A percentile compares a stretch with the other conserved stretches of the same genome.
Conservation (phyloP, 2,113 vertebrate genomes). For the Hylia prasina region DNA sequence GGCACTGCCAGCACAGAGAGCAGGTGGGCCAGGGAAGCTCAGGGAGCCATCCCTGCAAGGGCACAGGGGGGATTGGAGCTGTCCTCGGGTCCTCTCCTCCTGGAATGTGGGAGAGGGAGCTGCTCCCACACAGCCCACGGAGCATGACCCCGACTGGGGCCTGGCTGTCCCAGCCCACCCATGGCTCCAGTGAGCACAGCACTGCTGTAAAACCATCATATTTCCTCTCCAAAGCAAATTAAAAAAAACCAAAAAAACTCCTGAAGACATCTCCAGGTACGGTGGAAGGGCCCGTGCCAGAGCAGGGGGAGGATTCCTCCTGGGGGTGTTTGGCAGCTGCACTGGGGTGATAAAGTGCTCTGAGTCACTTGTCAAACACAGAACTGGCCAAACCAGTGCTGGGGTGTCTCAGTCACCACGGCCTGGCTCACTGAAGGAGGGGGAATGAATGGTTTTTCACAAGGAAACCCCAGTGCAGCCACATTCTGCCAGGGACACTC, state of each 20-base stretch:
- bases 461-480: not conserved
- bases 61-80: not conserved
- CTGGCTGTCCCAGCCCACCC: not conserved
- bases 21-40: not conserved
- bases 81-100: not conserved
- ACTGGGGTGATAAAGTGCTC: not conserved
- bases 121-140: not conserved
- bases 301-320: not conserved
- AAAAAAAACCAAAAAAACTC: not conserved
- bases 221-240: not conserved
- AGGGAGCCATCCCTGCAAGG: not conserved
- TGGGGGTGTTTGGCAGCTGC: not conserved
- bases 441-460: not conserved
- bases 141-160: rapidly evolving
- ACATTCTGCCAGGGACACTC: not conserved
- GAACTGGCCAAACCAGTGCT: not conserved
- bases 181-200: not conserved
- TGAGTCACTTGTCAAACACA: slow-evolving; percentile 40
- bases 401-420: not conserved
- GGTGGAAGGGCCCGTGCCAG: not conserved
- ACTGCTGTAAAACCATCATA: not conserved
- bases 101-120: not conserved
- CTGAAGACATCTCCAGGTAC: not conserved
- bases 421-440: not conserved
- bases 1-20: not conserved